Conservation (phyloP, 2,113 vertebrate genomes). For the Heterochromis multidens region DNA sequence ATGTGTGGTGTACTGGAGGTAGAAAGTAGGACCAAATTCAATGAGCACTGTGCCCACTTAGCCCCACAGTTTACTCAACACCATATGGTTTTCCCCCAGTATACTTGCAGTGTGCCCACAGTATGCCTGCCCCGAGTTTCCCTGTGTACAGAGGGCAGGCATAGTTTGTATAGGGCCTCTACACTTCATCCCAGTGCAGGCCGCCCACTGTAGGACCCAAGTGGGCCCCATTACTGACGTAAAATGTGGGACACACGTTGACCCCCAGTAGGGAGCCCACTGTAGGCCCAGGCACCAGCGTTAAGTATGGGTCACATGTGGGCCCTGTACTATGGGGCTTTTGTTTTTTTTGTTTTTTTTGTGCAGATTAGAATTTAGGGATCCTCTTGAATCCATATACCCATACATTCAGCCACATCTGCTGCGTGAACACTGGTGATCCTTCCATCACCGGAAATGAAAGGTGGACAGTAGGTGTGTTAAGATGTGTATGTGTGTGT, state of each 20-base stretch:
- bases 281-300: not conserved
- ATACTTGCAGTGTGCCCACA: not conserved
- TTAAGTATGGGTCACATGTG: too few relatives aligned
- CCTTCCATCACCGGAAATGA: conserved; percentile 40
- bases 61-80: not conserved
- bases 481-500: not conserved
- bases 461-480: conserved; percentile 9
- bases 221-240: too few relatives aligned
- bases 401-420: not conserved
- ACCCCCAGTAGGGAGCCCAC: not conserved
- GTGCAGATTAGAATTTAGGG: too few relatives aligned
- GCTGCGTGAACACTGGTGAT: not conserved
- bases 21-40: not conserved
- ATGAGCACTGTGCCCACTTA: not conserved
- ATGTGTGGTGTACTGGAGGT: not conserved
- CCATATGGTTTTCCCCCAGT: not conserved
- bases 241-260: too few relatives aligned
- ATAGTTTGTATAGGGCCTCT: not conserved
- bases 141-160: not conserved
- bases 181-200: not conserved
- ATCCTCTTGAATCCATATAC: not conserved
- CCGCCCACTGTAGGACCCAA: not conserved
- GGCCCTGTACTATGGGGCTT: too few relatives aligned
- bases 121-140: not conserved
- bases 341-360: too few relatives aligned